These are phyloP conservation scores for Drosophila dives DNA, from an alignment of 2,888 invertebrate genomes.

Conservation along the genomic window DNA sequence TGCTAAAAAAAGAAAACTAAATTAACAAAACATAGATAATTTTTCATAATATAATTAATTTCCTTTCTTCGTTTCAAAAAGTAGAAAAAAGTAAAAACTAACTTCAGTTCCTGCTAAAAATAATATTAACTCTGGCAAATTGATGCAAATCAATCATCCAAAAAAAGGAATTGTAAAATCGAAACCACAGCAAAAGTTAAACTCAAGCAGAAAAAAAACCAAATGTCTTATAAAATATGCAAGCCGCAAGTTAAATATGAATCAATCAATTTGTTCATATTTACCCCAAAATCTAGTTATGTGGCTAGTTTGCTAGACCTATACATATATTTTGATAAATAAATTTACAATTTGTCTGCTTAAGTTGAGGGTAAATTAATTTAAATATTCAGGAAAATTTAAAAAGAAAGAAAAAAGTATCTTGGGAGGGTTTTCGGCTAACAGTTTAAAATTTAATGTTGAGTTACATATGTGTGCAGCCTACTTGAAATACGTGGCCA, in stretches of 20 bases:
- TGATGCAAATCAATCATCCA: constrained; percentile 43
- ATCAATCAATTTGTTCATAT: constrained; percentile 36
- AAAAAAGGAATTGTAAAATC: not conserved
- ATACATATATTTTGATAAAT: constrained; percentile 4
- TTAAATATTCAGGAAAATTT: not conserved
- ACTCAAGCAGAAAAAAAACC: not conserved
- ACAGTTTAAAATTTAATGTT: not conserved
- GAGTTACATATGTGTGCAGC: not conserved
- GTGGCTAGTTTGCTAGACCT: constrained; percentile 1
- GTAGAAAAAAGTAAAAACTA: not conserved
- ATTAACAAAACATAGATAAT: not conserved
- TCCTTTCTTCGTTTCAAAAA: not conserved
- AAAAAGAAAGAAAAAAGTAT: not conserved
- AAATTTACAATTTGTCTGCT: constrained; percentile 11
- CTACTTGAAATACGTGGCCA: not conserved
- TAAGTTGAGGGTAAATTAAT: not conserved
- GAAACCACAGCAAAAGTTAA: constrained; percentile 3
- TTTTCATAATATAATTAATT: not conserved
- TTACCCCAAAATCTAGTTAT: constrained; percentile 20
- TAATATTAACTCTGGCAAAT: not conserved
- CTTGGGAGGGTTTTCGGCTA: too few relatives aligned
- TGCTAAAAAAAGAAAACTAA: not conserved
- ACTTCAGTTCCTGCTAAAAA: constrained; percentile 10
- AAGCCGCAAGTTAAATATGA: not conserved
- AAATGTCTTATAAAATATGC: constrained; percentile 16